Evolutionary conservation across 2,888 invertebrate species (phyloP).

Genomic region (Sphaerophoria taeniata): DNA sequence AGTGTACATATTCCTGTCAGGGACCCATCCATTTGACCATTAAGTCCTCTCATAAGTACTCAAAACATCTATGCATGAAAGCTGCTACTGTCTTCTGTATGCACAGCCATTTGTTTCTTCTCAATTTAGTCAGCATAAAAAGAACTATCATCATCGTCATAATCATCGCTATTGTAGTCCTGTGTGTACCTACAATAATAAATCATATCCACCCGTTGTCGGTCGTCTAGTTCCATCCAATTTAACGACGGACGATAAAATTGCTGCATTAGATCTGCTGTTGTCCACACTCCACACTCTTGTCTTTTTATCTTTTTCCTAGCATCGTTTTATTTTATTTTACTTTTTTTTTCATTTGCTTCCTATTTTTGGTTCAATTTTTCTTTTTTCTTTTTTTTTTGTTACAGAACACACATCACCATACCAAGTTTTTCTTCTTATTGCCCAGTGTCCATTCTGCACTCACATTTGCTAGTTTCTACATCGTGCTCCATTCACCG

Average conservation of each 20-base stretch:
- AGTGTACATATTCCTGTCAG: neutral
- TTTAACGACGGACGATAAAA: slow-evolving; percentile 53
- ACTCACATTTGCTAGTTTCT: neutral
- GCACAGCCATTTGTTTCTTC: slow-evolving; percentile 38
- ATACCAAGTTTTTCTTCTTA: slow-evolving; percentile 29
- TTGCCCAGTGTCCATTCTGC: slow-evolving; percentile 29
- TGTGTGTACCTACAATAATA: slow-evolving; percentile 35
- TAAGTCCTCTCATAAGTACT: slow-evolving; percentile 30
- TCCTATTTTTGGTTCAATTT: slow-evolving; percentile 11
- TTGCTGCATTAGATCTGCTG: slow-evolving; percentile 39
- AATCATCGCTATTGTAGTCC: neutral
- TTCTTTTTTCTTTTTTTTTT: slow-evolving; percentile 21
- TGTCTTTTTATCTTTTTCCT: slow-evolving; percentile 6
- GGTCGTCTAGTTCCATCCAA: neutral
- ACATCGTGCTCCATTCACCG: slow-evolving; percentile 30
- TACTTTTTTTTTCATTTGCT: neutral
- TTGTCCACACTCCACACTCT: slow-evolving; percentile 7
- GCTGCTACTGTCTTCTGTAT: slow-evolving; percentile 16
- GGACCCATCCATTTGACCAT: slow-evolving; percentile 14
- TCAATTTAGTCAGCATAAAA: slow-evolving; percentile 46
- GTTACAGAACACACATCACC: slow-evolving; percentile 51
- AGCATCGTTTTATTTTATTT: slow-evolving; percentile 41
- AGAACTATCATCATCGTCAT: neutral
- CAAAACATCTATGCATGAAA: slow-evolving; percentile 13
- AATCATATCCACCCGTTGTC: slow-evolving; percentile 55